phyloP scores from a whole-genome alignment of 2,113 vertebrate species.

The Oceanodroma tethys region DNA sequence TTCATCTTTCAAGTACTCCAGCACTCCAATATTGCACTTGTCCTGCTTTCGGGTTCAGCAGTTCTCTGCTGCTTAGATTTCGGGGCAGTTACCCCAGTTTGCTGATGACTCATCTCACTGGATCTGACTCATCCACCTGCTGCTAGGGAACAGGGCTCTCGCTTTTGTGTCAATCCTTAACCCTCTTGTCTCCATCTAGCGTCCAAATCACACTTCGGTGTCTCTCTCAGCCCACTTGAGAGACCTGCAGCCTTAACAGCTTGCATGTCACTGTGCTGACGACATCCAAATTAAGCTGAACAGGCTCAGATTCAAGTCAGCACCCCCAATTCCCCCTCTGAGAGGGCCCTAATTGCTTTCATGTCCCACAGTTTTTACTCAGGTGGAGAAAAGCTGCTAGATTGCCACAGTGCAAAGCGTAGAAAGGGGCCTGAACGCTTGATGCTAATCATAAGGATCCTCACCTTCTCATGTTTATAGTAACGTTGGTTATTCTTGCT shows the following conservation, averaged over 20 bases:
- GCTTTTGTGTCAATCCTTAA: neutral
- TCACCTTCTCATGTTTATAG: neutral
- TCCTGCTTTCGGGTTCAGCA: neutral
- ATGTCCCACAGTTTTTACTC: neutral
- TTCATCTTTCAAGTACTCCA: neutral
- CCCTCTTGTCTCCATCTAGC: conserved; percentile 51
- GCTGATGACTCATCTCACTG: fast-evolving
- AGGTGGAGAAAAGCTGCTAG: neutral
- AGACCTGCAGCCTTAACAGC: neutral
- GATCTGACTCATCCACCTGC: neutral
- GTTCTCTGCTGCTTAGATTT: neutral
- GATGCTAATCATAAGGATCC: neutral
- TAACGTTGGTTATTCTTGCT: neutral
- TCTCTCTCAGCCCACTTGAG: neutral
- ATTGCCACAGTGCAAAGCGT: fast-evolving
- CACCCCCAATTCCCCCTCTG: fast-evolving
- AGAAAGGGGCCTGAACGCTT: neutral
- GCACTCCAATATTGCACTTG: no score
- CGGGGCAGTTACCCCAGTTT: neutral
- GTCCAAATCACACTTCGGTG: neutral
- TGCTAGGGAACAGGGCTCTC: neutral
- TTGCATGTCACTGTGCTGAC: neutral
- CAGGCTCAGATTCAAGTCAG: neutral
- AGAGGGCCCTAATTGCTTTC: neutral
- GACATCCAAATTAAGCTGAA: neutral